Evolutionary conservation across 2,797 vertebrate species (phyloP), one percentile per base, ranked within the genome.

Genomic region (Notolabrus celidotus): DNA sequence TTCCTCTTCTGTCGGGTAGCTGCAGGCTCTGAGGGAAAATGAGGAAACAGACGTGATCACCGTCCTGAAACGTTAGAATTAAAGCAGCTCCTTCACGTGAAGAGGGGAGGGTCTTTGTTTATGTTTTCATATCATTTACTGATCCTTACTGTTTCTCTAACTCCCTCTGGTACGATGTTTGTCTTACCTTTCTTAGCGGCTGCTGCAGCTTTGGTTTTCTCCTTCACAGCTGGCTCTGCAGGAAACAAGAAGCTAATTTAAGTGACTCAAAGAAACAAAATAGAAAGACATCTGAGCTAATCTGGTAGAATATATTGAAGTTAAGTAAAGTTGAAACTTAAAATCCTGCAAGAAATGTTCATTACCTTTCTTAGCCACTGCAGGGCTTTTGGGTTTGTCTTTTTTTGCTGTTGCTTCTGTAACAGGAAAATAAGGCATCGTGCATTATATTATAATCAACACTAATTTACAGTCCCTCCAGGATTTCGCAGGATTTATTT

Each of bases 341-440:
- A n/a, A n/a, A n/a, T n/a, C n/a, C n/a, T n/a, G n/a, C n/a, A n/a
- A n/a, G n/a, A n/a, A n/a, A n/a, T n/a, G n/a, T 5, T 46, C 10
- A 14, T 61, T 36, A 89, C 86, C 86, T 85, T 86, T 86, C 19
- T 74, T 84, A 5, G 33, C 29, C 2, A 10, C 55, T 10, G 50
- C 41, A 20, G 68, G 6, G 33, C 22, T 31, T 74, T 67, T 86
- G 17, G 3, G 46, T 74, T 87, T 87, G 36, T 77, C 68, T 77
- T 79, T 75, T 46, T 52, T 73, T 22, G 36, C 70, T 16, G 43
- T 7, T 10, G 56, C 9, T 8, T 67, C 85, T 90, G 67, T 7
- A 57, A 52, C n/a, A 69, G 34, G 0, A 49, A 34, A 3, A 5
- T 45, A 73, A 5, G n/a, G n/a, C n/a, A n/a, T n/a, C n/a, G n/a